Evolutionary conservation across 2,113 vertebrate species (phyloP), one percentile per base, ranked within the genome.

Genomic region (Brienomyrus brachyistius): DNA sequence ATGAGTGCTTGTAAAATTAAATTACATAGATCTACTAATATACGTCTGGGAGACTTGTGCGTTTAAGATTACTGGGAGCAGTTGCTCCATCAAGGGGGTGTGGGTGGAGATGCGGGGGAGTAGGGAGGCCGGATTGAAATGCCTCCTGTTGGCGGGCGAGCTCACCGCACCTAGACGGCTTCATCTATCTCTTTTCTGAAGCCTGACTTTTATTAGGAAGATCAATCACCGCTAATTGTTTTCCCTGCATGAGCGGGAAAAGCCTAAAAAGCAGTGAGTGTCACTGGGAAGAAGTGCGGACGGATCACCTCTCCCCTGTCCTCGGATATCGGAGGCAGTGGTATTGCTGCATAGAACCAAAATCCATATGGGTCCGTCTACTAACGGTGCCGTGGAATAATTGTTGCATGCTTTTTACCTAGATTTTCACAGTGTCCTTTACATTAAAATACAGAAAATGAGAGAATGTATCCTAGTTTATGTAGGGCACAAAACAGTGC

Each of bases 161-260:
- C 50, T 43, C 48, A 15, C 15, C 80, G 10, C 31, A 23, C 31
- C 21, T 15, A 19, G 74, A 82, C 31, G 31, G 66, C 70, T 80
- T 40, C 47, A 82, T 82, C 88, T 5, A 31, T 50, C 48, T 35
- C 54, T 70, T 70, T 70, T 23, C 31, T 13, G 31, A 35, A 87
- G 31, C 51, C 50, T n/a, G 50, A 7, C 88, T 89, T 86, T 51
- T 45, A 50, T 89, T 80, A 89, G n/a, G 27, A n/a, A 74, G 31
- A 89, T 89, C 88, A 89, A 89, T 83, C 74, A 54, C 50, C 31
- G 11, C 50, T 89, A 89, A 89, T 89, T 83, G 50, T 74, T 74
- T 89, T 52, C 10, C 50, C 70, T 27, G 66, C 48, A 56, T 54
- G 88, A 74, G 11, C 51, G 80, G 19, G 19, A 40, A 74, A 50